These are phyloP conservation scores for Spinibarbus caldwelli DNA, from an alignment of 2,797 vertebrate species.

Conservation along the genomic window DNA sequence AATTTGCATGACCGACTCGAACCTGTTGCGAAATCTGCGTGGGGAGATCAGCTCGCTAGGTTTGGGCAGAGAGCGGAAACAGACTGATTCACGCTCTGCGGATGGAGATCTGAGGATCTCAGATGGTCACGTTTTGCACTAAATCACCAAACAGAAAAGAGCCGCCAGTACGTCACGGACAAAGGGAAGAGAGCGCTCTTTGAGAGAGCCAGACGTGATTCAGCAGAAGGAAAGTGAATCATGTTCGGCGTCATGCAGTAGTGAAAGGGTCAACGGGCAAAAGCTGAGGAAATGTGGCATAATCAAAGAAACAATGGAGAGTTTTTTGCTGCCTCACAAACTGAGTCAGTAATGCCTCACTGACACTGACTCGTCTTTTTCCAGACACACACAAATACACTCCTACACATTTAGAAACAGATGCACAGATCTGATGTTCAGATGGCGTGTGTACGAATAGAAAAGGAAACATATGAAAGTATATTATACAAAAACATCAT, in stretches of 20 bases:
- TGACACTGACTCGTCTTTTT: slow-evolving; percentile 40
- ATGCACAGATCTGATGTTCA: slow-evolving; percentile 7
- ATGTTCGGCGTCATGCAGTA: slow-evolving; percentile 42
- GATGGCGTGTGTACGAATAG: neutral
- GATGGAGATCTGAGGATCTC: slow-evolving; percentile 39
- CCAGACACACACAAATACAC: slow-evolving; percentile 42
- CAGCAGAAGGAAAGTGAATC: slow-evolving; percentile 59
- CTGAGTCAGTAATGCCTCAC: slow-evolving; percentile 55
- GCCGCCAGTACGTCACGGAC: slow-evolving; percentile 17
- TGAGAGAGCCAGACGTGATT: slow-evolving; percentile 52
- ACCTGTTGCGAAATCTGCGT: neutral
- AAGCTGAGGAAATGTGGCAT: slow-evolving; percentile 51
- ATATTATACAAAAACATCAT: neutral
- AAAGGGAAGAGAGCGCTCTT: slow-evolving; percentile 48
- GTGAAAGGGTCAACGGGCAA: slow-evolving; percentile 42
- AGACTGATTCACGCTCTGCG: slow-evolving; percentile 55
- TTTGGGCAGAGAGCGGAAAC: slow-evolving; percentile 24
- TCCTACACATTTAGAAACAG: slow-evolving; percentile 33
- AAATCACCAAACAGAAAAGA: slow-evolving; percentile 40
- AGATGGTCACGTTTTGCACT: slow-evolving; percentile 35
- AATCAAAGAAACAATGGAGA: slow-evolving; percentile 66
- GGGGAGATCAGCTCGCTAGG: slow-evolving; percentile 5
- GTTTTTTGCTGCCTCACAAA: slow-evolving; percentile 51
- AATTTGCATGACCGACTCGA: neutral
- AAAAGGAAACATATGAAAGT: neutral